Base-by-base conservation (phyloP, 1,140 invertebrate genomes). In the Cyclargus thomasi region DNA sequence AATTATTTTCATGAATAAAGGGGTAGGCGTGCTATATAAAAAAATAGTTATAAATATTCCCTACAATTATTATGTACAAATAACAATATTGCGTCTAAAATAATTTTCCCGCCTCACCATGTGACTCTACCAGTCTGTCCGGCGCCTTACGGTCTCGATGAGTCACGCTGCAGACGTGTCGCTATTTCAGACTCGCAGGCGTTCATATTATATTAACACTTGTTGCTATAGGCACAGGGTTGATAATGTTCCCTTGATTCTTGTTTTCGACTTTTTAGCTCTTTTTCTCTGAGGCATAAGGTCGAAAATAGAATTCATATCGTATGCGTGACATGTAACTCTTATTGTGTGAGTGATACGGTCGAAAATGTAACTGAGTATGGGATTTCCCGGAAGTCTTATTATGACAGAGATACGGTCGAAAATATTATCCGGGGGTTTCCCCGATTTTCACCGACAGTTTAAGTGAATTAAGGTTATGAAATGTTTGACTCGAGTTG, bases 151-250 rank as follows among this genome's bases (percentile, higher is more conserved):
- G 67, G 69, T 71, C 85, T 86, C 83, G 71, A 75, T 88, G 85
- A 88, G 70, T 88, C 85, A 88, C 74, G 78, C 69, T 78, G 81
- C 80, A 72, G 67, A 68, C 68, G 65, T 70, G 71, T 71, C 72
- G 76, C 74, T 69, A 53, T 57, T 29, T 1, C n/a, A 66, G 36
- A 36, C 22, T 62, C 55, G 22, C 70, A 81, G 79, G 76, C 71
- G 77, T 67, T 69, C 20, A 16, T 63, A 53, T 63, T 53, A n/a
- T 62, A 53, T 17, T 18, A 14, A 55, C 16, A 17, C 53, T n/a
- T 55, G 3, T 17, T 17, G 7, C 14, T n/a, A n/a, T 0, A 8
- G 17, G 6, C 53, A 6, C 4, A 55, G 14, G 53, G 53, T 55
- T 55, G 14, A 55, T 3, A 55, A 55, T 55, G 1, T 53, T 17